Evolutionary conservation across 2,113 vertebrate species (phyloP).

Genomic region (Microcebus lehilahytsara): DNA sequence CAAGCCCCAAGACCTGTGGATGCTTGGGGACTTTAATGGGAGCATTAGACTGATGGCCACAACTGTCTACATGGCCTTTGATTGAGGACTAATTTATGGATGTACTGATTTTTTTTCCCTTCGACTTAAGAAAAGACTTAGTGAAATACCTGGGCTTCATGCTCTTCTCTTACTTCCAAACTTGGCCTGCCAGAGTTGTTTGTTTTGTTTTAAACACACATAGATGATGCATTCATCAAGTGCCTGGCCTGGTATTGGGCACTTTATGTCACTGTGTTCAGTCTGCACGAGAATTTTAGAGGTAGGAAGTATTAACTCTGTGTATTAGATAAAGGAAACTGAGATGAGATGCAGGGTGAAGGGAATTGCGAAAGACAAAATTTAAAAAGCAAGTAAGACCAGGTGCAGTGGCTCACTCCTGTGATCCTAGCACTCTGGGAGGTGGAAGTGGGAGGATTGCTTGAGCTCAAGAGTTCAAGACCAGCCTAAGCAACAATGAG

Average conservation of each 20-base stretch:
- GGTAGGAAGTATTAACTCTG: background rate
- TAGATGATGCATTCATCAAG: background rate
- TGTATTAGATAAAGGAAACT: background rate
- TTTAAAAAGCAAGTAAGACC: background rate
- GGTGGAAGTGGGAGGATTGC: too few relatives aligned
- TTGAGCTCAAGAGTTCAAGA: too few relatives aligned
- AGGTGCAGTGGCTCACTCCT: too few relatives aligned
- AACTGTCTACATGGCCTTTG: background rate
- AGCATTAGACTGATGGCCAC: too few relatives aligned
- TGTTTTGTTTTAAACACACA: background rate
- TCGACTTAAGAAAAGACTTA: background rate
- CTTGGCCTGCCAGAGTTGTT: background rate
- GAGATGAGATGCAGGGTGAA: background rate
- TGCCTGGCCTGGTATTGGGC: background rate
- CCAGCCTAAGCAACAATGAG: too few relatives aligned
- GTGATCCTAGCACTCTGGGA: too few relatives aligned
- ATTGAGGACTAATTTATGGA: background rate
- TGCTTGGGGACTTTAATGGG: background rate
- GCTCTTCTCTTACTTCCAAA: background rate
- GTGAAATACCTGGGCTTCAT: background rate
- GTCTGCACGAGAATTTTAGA: background rate
- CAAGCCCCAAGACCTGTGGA: accelerated
- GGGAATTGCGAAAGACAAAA: background rate
- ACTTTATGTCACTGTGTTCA: background rate
- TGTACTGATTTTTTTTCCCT: background rate